Evolutionary conservation across 1,140 invertebrate genomes (phyloP).

Genomic region (Lepidurus couesii): DNA sequence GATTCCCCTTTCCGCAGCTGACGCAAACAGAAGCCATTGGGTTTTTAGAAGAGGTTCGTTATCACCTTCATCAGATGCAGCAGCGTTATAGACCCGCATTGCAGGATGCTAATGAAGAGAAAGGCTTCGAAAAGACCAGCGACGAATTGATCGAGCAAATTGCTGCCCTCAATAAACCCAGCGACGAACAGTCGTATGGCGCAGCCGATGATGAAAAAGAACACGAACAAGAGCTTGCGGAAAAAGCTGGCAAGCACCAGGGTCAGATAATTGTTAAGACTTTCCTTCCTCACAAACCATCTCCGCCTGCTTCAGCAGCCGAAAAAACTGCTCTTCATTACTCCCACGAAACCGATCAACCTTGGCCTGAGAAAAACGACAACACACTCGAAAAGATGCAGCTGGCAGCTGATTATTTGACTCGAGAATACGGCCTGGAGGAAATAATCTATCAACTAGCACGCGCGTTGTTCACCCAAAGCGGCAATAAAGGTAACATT

Average conservation of each 20-base stretch:
- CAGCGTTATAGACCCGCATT: slow-evolving; percentile 53
- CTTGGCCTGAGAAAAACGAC: neutral
- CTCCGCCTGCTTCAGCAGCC: neutral
- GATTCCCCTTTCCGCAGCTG: slow-evolving; percentile 49
- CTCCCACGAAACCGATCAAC: neutral
- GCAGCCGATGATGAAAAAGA: neutral
- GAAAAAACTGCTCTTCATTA: neutral
- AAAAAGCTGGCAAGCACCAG: slow-evolving; percentile 9
- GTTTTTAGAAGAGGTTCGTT: slow-evolving; percentile 65
- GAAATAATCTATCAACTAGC: slow-evolving; percentile 69
- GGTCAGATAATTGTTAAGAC: slow-evolving; percentile 27
- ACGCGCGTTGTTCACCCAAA: slow-evolving; percentile 68
- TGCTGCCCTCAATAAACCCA: neutral
- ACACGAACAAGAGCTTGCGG: neutral
- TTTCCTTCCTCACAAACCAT: neutral
- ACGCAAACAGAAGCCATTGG: slow-evolving; percentile 61
- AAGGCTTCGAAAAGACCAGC: slow-evolving; percentile 20
- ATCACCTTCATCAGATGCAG: slow-evolving; percentile 59
- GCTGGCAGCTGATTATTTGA: slow-evolving; percentile 22
- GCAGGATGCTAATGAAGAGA: neutral
- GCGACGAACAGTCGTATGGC: neutral
- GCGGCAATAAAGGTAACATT: slow-evolving; percentile 52
- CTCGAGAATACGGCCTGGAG: slow-evolving; percentile 57
- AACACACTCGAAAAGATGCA: slow-evolving; percentile 12
- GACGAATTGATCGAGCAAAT: slow-evolving; percentile 23